Conservation (phyloP, 2,797 vertebrate genomes). For the Fistularia commersonii region DNA sequence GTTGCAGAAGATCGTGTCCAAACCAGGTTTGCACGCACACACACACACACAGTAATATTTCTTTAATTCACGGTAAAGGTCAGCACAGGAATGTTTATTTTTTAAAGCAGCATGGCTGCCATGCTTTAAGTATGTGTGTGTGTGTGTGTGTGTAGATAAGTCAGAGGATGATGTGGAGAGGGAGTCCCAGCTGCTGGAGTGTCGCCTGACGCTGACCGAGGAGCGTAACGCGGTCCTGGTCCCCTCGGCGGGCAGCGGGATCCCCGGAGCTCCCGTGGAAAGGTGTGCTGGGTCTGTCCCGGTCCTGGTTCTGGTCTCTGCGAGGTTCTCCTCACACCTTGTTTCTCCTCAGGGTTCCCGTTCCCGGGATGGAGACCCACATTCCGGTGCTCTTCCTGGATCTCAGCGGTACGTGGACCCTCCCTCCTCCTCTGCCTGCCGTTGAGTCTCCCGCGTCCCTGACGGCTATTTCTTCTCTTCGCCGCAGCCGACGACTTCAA, state of each 20-base stretch:
- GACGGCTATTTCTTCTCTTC: not conserved
- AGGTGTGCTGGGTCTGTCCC: no score
- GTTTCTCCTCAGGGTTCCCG: conserved; percentile 80
- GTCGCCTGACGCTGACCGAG: conserved; percentile 90
- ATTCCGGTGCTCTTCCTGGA: conserved; percentile 95
- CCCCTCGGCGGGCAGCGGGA: conserved; percentile 91
- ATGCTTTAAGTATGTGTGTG: not conserved
- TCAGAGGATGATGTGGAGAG: conserved; percentile 89
- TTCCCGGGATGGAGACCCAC: conserved; percentile 94
- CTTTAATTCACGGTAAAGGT: not conserved
- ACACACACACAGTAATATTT: not conserved
- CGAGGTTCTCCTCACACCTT: no score
- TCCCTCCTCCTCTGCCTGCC: not conserved
- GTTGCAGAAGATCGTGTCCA: conserved; percentile 89
- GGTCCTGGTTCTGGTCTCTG: no score
- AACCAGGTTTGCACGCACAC: conserved; percentile 74
- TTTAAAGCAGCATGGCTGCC: no score
- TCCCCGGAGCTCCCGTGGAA: conserved; percentile 91
- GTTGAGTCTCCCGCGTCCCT: not conserved
- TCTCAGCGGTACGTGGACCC: conserved; percentile 80
- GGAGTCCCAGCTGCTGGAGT: conserved; percentile 91
- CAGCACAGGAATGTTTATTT: no score
- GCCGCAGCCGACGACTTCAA: conserved; percentile 90
- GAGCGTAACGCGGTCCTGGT: conserved; percentile 94
- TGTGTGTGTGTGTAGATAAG: conserved; percentile 77